Conservation (phyloP, 2,888 invertebrate species). For the Drosophila mimetica region DNA sequence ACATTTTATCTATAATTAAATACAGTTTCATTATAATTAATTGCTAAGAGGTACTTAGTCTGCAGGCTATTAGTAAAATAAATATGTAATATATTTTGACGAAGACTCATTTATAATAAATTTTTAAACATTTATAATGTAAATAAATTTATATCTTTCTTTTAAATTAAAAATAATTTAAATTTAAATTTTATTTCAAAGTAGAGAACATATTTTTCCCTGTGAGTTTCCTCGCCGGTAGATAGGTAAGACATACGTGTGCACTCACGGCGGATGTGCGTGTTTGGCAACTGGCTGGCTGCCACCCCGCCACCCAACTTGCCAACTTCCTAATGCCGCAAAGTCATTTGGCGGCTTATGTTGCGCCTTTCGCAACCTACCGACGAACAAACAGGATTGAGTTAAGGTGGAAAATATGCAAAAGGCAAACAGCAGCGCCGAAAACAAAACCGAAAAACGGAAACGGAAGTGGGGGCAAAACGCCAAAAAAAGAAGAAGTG, state of each 20-base stretch:
- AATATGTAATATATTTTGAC: too few relatives aligned
- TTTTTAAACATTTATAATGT: too few relatives aligned
- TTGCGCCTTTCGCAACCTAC: constrained; percentile 40
- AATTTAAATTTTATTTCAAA: too few relatives aligned
- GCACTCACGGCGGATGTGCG: constrained; percentile 66
- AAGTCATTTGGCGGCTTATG: constrained; percentile 77
- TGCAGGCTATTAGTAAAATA: too few relatives aligned
- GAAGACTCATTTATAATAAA: too few relatives aligned
- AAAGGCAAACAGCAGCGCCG: constrained; percentile 38
- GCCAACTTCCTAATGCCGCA: constrained; percentile 68
- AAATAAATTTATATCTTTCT: too few relatives aligned
- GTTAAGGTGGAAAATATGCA: constrained; percentile 53
- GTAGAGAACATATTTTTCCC: neutral
- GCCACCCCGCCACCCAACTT: constrained; percentile 19
- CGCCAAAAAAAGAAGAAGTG: constrained; percentile 2
- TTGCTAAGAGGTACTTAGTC: too few relatives aligned
- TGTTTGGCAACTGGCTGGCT: constrained; percentile 52
- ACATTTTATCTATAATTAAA: too few relatives aligned
- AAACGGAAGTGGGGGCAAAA: constrained; percentile 13
- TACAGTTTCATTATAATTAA: too few relatives aligned
- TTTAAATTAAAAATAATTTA: too few relatives aligned
- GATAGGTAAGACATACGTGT: constrained; percentile 45
- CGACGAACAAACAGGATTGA: constrained; percentile 27
- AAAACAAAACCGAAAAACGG: constrained; percentile 25
- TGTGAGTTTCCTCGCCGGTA: constrained; percentile 3